phyloP scores from a whole-genome alignment of 1,140 invertebrate genomes.

The Drosophila nikananu region DNA sequence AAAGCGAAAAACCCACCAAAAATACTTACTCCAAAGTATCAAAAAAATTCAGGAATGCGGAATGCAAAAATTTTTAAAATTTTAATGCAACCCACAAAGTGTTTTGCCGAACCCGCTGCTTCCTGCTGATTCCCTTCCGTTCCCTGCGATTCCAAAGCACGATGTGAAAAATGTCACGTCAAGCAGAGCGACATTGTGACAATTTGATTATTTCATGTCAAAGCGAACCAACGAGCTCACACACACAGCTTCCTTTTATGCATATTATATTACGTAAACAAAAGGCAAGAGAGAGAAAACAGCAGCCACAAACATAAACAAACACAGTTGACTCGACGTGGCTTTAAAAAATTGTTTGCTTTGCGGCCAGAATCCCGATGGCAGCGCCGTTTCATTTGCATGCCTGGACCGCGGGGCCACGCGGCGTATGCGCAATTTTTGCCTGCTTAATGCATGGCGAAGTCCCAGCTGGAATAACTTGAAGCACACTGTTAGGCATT shows the following conservation, averaged over 20 bases:
- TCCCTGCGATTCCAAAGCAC: background rate
- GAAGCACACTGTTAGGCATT: constrained; percentile 14
- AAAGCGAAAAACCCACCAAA: background rate
- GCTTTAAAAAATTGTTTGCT: constrained; percentile 70
- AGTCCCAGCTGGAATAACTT: constrained; percentile 35
- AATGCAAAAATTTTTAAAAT: constrained; percentile 55
- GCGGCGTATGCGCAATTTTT: constrained; percentile 64
- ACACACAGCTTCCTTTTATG: constrained; percentile 65
- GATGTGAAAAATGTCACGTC: constrained; percentile 49
- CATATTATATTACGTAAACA: constrained; percentile 76
- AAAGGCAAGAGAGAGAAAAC: constrained; percentile 23
- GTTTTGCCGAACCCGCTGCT: constrained; percentile 34
- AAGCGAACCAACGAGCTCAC: constrained; percentile 36
- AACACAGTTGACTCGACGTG: constrained; percentile 47
- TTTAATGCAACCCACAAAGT: constrained; percentile 44
- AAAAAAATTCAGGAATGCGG: constrained; percentile 32
- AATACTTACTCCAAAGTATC: constrained; percentile 9
- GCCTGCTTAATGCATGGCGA: constrained; percentile 26
- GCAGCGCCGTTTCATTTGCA: constrained; percentile 49
- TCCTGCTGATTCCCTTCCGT: background rate
- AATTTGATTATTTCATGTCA: constrained; percentile 80
- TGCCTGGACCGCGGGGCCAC: constrained; percentile 22
- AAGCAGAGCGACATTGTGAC: constrained; percentile 53
- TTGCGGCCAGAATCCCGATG: constrained; percentile 48
- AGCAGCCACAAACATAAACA: constrained; percentile 47